Evolutionary conservation across 2,888 invertebrate species (phyloP).

Genomic region (Rotaria magnacalcarata): DNA sequence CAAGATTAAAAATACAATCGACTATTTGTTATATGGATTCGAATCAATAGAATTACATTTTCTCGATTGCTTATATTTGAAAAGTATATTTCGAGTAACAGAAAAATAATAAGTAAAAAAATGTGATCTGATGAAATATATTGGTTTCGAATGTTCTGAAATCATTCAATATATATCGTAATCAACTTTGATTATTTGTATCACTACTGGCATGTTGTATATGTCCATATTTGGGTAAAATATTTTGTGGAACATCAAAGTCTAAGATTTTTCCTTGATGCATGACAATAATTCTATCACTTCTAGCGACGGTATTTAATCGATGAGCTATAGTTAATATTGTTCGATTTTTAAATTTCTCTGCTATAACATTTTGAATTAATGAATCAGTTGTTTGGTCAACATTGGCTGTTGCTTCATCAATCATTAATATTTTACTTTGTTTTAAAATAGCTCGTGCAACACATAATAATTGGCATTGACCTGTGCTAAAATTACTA

Average conservation of each 20-base stretch:
- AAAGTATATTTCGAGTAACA: too few relatives aligned
- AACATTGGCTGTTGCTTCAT: slow-evolving; percentile 55
- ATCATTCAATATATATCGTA: too few relatives aligned
- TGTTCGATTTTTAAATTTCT: slow-evolving; percentile 47
- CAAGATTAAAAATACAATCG: too few relatives aligned
- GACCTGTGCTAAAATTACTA: slow-evolving; percentile 57
- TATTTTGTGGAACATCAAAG: neutral
- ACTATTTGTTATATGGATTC: too few relatives aligned
- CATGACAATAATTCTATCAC: slow-evolving; percentile 74
- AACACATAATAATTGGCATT: slow-evolving; percentile 57
- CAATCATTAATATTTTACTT: slow-evolving; percentile 55
- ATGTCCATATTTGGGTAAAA: neutral
- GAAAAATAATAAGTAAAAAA: too few relatives aligned
- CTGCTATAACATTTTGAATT: slow-evolving; percentile 46
- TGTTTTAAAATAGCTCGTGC: slow-evolving; percentile 55
- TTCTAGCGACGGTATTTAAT: slow-evolving; percentile 73
- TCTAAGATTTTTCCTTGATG: neutral
- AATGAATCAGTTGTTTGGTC: slow-evolving; percentile 50
- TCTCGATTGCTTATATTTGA: too few relatives aligned
- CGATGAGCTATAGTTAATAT: slow-evolving; percentile 47
- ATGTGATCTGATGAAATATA: too few relatives aligned
- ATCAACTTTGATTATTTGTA: too few relatives aligned
- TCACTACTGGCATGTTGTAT: neutral
- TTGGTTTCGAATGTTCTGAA: too few relatives aligned
- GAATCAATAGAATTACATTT: too few relatives aligned